Conservation (phyloP, 2,888 invertebrate genomes). For the Pherbina coryleti region DNA sequence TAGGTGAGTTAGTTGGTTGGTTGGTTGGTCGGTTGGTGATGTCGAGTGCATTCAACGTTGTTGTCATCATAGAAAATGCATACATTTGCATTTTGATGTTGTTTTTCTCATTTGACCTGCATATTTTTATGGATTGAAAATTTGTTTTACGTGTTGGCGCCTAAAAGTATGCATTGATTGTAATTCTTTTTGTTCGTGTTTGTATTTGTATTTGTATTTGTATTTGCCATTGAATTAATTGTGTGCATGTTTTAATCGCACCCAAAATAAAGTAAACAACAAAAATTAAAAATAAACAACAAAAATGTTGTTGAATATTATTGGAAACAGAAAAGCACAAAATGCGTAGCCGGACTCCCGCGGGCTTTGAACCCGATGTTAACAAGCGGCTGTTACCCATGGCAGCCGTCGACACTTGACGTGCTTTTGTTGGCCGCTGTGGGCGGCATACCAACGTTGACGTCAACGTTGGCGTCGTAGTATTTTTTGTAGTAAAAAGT, state of each 20-base stretch:
- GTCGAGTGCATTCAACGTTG: background rate
- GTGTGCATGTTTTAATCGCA: background rate
- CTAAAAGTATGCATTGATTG: background rate
- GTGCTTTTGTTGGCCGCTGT: conserved; percentile 41
- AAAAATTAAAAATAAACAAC: conserved; percentile 8
- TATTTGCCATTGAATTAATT: too few relatives aligned
- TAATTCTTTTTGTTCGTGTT: background rate
- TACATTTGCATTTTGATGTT: conserved; percentile 17
- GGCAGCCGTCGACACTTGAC: conserved; percentile 51
- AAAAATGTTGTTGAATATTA: background rate
- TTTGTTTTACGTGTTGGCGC: background rate
- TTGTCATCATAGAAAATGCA: conserved; percentile 1
- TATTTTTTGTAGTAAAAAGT: conserved; percentile 25
- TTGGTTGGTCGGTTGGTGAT: conserved; percentile 2
- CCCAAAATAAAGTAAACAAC: background rate
- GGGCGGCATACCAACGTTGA: background rate
- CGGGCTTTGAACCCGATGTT: conserved; percentile 30
- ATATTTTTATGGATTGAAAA: background rate
- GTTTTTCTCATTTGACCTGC: conserved; percentile 8
- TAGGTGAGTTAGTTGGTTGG: background rate
- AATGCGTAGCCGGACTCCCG: background rate
- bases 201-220: too few relatives aligned
- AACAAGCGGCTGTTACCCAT: conserved; percentile 11
- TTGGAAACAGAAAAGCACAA: background rate
- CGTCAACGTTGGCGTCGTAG: background rate